Evolutionary conservation across 2,113 vertebrate genomes (phyloP), one percentile per base, ranked within the genome.

Genomic region (Myanophis thanlyinensis): DNA sequence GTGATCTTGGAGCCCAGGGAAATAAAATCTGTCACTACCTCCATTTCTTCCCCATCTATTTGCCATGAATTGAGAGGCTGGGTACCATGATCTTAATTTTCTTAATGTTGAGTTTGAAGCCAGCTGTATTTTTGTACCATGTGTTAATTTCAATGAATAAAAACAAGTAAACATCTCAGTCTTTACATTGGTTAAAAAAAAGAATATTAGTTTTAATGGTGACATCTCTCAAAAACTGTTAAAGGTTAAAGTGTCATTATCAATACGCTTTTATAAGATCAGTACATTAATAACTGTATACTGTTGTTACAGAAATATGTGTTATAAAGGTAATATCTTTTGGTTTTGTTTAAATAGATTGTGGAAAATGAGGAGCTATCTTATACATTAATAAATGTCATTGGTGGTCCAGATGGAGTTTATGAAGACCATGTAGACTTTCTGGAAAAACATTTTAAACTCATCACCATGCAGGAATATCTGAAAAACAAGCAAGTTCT

Each of bases 401-500:
- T 97, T 46, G 97, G 97, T 94, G 95, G 88, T 47, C 90, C 35
- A 1, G 0, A 46, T 27, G 96, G 97, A 5, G 93, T 98, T 2
- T 96, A 96, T 91, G 86, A 95, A 91, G 95, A 97, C 15, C 97
- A 98, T 3, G 10, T 46, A 40, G 95, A 94, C 67, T 95, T 95
- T 35, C 96, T 98, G 48, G 92, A 97, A 95, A 97, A 98, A 93
- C 95, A 93, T 94, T 98, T 98, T 93, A 94, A 86, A 90, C 93
- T 98, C 44, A 89, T 98, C 88, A 95, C 96, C 44, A 93, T 96
- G 96, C 96, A 98, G 87, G 94, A 98, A 13, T 98, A 98, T 91
- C 52, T 95, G 22, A 93, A 97, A 94, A 97, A 97, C 93, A 97
- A 97, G 93, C 23, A 95, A 40, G 7, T 91, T 2, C 92, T 97